Conservation (phyloP, 2,888 invertebrate species). For the Tanypteryx hageni region DNA sequence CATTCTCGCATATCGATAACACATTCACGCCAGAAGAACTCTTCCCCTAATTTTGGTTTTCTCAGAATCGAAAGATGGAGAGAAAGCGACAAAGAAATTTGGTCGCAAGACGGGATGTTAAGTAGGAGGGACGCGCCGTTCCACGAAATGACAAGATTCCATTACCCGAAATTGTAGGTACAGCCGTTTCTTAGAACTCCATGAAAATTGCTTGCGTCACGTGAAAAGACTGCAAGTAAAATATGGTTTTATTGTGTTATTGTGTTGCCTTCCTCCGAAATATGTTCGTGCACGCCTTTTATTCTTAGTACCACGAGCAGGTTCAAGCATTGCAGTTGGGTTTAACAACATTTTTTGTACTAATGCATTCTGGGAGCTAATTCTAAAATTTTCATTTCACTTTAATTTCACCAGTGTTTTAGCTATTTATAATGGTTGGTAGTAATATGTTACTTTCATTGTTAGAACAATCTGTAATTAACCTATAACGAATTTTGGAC, state of each 20-base stretch:
- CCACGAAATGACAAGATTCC: slow-evolving; percentile 13
- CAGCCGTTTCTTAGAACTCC: neutral
- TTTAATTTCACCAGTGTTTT: too few relatives aligned
- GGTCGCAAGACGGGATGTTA: neutral
- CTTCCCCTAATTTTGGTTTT: neutral
- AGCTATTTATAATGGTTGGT: too few relatives aligned
- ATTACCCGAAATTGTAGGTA: slow-evolving; percentile 5
- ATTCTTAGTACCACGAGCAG: too few relatives aligned
- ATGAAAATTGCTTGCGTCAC: neutral
- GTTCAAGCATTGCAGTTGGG: too few relatives aligned
- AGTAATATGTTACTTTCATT: too few relatives aligned
- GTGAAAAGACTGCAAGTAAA: neutral
- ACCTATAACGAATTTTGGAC: too few relatives aligned
- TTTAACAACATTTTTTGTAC: too few relatives aligned
- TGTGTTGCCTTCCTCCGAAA: too few relatives aligned
- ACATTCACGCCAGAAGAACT: neutral
- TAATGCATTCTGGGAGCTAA: too few relatives aligned
- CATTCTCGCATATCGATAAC: neutral
- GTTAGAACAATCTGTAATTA: too few relatives aligned
- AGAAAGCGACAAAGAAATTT: neutral
- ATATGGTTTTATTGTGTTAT: neutral
- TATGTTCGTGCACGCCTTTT: too few relatives aligned
- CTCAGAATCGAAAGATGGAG: neutral
- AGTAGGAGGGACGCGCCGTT: neutral
- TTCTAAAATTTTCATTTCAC: too few relatives aligned